Evolutionary conservation across 2,797 vertebrate species (phyloP), one percentile per base, ranked within the genome.

Genomic region (Xenopus petersii): DNA sequence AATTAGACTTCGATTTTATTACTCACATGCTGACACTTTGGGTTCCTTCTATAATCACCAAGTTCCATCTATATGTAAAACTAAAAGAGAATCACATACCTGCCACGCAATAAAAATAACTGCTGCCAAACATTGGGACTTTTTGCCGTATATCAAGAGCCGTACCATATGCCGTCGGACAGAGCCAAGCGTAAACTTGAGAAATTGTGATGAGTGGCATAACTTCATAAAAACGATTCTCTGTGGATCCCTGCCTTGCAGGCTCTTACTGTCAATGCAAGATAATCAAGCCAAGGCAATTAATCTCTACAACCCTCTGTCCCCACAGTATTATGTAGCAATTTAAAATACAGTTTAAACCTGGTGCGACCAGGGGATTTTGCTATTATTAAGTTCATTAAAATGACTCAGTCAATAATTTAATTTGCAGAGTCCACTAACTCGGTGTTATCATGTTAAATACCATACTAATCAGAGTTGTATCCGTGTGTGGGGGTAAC

Each of bases 311-410:
- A 78, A 70, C 66, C 71, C 76, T 65, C 54, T 56, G 64, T 78
- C 76, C 76, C 76, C 59, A 56, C 73, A 60, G 71, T 54, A 78
- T 72, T 72, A 71, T 67, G 70, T 72, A 67, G 69, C 58, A 63
- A 67, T 30, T 63, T 58, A 72, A 60, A 78, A 70, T 30, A 70
- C 66, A 78, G 58, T 69, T 73, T 63, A 78, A 78, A 61, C 24
- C 17, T 12, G 16, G 58, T 65, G 42, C 60, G 65, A 74, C 59
- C 36, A 69, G 42, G 70, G 58, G 66, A 46, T 63, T 67, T 54
- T 58, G 60, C 24, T 78, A 78, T 73, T 69, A 78, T 36, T 72
- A 16, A 73, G 65, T 73, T 78, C 71, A 73, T 78, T 73, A 73
- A 69, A 74, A 51, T 59, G 21, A 58, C 60, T 36, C 11, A 42